Conservation (phyloP, 2,797 vertebrate species). For the Bufotes viridis region DNA sequence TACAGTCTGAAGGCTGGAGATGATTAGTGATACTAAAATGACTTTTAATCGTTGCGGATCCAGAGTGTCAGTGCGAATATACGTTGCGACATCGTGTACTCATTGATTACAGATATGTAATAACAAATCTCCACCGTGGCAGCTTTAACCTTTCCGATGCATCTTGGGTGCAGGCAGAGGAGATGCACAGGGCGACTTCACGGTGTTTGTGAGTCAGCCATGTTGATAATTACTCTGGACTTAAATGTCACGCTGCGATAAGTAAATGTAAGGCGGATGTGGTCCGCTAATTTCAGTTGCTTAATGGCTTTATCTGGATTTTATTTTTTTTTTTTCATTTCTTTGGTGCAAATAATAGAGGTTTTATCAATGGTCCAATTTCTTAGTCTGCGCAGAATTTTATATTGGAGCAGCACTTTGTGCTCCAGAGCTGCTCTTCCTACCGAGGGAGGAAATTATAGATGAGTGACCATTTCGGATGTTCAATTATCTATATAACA, state of each 20-base stretch:
- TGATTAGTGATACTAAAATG: constrained; percentile 53
- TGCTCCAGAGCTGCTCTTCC: not conserved
- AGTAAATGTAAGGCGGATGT: not conserved
- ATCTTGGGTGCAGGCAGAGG: not conserved
- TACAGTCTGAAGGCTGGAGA: constrained; percentile 33
- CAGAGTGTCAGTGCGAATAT: constrained; percentile 13
- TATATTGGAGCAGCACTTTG: not conserved
- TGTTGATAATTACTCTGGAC: constrained; percentile 39
- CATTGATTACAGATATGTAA: constrained; percentile 32
- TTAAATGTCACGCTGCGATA: constrained; percentile 37
- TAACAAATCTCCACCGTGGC: constrained; percentile 20
- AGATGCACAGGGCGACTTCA: not conserved
- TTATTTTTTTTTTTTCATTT: not conserved
- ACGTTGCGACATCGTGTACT: constrained; percentile 18
- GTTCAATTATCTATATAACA: no score
- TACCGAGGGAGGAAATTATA: not conserved
- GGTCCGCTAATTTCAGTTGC: constrained; percentile 20
- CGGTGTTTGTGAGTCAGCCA: constrained; percentile 20
- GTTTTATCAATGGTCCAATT: not conserved
- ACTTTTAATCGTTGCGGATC: constrained; percentile 41
- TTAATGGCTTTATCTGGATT: not conserved
- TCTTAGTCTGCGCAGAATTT: not conserved
- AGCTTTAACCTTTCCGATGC: constrained; percentile 29
- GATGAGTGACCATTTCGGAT: no score
- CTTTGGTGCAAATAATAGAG: not conserved